Base-by-base conservation (phyloP, 2,113 vertebrate species). In the Noctilio leporinus region DNA sequence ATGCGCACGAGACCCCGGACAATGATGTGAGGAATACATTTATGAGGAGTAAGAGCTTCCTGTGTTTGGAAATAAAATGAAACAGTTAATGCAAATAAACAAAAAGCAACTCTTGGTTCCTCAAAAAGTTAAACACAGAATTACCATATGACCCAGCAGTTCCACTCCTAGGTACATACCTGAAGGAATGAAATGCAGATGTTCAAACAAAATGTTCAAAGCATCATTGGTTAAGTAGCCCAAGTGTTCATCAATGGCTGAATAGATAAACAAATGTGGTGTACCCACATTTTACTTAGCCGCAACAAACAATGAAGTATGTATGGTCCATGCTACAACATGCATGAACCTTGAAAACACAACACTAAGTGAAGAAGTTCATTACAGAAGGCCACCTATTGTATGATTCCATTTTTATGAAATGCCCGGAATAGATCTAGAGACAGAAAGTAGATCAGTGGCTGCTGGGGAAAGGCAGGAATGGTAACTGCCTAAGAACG, bases 1-100 rank as follows among this genome's bases (percentile, higher is more conserved):
- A 99, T 99, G 0, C 99, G 99, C 89, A 99, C 99, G 51, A 99
- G 97, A 0, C 99, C 99, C 0, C 99, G 99, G 12, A 99, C 99
- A 0, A 99, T 98, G 96, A 99, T 98, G 70, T 99, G 98, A 70
- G 98, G 98, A 24, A 99, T 98, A 81, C 99, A 99, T 83, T 98
- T 99, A 96, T 99, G 98, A 47, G 98, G 97, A 0, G 99, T 99
- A 64, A 99, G 99, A 92, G 99, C 99, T 97, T 99, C 99, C 99
- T 99, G 97, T 40, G 95, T 87, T 73, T n/a, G 0, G 89, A 76
- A 96, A 95, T 47, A 59, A 93, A 97, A 97, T 43, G 72, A 95
- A 70, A 77, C 19, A 33, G 65, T 95, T 94, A 76, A 81, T 55
- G 75, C 62, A 69, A 57, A 81, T n/a, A 38, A 72, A 45, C 2